phyloP scores from a whole-genome alignment of 2,888 invertebrate genomes.

The Sipunculus nudus region DNA sequence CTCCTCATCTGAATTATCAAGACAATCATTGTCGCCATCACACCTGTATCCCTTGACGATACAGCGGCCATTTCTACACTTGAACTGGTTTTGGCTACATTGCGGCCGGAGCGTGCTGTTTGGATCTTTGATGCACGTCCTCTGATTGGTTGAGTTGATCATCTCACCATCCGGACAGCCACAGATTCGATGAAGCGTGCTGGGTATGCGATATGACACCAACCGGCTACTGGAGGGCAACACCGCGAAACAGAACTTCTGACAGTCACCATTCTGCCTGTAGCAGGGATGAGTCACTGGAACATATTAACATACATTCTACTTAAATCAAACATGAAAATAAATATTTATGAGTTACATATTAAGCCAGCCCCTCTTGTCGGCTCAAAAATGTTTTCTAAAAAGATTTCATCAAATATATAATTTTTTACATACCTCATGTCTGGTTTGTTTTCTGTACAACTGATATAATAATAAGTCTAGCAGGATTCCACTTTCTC shows the following conservation, averaged over 20 bases:
- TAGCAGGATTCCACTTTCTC: too few relatives aligned
- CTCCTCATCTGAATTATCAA: constrained; percentile 45
- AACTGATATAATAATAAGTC: too few relatives aligned
- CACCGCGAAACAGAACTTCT: constrained; percentile 93
- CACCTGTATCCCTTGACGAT: constrained; percentile 50
- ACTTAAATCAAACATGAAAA: too few relatives aligned
- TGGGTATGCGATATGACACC: constrained; percentile 13
- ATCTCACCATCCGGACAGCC: constrained; percentile 94
- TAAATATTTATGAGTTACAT: too few relatives aligned
- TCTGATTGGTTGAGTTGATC: constrained; percentile 73
- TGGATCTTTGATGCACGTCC: constrained; percentile 80
- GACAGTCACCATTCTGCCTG: constrained; percentile 87
- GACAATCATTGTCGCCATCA: constrained; percentile 62
- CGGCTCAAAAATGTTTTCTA: too few relatives aligned
- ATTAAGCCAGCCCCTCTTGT: too few relatives aligned
- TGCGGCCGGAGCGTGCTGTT: constrained; percentile 83
- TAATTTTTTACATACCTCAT: too few relatives aligned
- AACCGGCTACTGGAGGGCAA: constrained; percentile 71
- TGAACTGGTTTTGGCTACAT: constrained; percentile 92
- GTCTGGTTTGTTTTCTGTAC: too few relatives aligned
- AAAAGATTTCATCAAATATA: too few relatives aligned
- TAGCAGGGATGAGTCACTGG: constrained; percentile 79
- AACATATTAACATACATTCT: too few relatives aligned
- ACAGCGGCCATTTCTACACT: constrained; percentile 86
- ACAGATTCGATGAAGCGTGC: constrained; percentile 70